These are phyloP conservation scores for Anas platyrhynchos DNA, from an alignment of 2,113 vertebrate genomes.

Conservation along the genomic window DNA sequence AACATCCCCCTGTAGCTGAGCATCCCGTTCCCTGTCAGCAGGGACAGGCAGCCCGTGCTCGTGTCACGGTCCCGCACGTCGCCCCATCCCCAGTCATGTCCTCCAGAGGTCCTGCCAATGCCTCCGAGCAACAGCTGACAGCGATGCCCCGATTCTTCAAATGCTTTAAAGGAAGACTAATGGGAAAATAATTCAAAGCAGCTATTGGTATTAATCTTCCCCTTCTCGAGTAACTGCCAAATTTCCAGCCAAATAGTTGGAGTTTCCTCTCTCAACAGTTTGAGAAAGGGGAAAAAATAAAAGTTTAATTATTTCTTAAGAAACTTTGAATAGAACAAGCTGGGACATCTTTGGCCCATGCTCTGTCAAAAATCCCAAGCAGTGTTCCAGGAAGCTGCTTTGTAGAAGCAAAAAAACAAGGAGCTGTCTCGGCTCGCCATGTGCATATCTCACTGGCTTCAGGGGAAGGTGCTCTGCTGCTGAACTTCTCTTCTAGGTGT, in stretches of 20 bases:
- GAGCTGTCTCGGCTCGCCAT: background rate
- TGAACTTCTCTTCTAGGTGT: background rate
- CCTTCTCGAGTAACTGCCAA: background rate
- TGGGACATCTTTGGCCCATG: slow-evolving; percentile 6
- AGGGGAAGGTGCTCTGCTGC: background rate
- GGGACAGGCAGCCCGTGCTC: background rate
- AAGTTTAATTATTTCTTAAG: background rate
- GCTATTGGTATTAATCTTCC: background rate
- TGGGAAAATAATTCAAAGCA: slow-evolving; percentile 31
- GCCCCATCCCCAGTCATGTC: background rate
- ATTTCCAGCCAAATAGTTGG: background rate
- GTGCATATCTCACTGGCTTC: background rate
- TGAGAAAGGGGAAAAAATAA: background rate
- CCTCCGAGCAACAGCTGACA: background rate
- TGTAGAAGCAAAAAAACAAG: background rate
- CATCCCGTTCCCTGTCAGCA: background rate
- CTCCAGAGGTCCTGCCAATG: slow-evolving; percentile 15
- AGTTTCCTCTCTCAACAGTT: background rate
- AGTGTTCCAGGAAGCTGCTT: slow-evolving; percentile 35
- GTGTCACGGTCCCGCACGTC: background rate
- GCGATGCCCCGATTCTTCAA: background rate
- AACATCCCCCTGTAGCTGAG: background rate
- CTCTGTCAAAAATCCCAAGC: slow-evolving; percentile 32
- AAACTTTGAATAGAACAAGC: background rate
- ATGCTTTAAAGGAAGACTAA: background rate